Evolutionary conservation across 2,797 vertebrate species (phyloP), one percentile per base, ranked within the genome.

Genomic region (Vespertilio murinus): DNA sequence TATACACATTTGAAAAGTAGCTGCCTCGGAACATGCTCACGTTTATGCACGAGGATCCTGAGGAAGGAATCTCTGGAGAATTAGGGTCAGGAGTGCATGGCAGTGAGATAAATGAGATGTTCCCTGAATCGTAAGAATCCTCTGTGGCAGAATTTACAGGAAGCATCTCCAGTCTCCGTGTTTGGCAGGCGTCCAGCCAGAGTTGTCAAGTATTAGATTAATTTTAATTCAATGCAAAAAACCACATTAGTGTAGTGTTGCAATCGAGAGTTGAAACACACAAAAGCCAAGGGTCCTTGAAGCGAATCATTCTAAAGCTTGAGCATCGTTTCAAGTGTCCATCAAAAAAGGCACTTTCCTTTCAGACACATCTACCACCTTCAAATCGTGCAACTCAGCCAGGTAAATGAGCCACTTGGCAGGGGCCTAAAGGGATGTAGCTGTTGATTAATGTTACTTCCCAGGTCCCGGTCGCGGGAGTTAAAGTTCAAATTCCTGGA

Each of bases 191-290:
- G 45, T 97, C 97, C 97, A 97, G 94, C 93, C 93, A 89, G 95
- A 97, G 96, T 97, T 97, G 97, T 97, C 97, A 97, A 97, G 96
- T 95, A 97, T 97, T 97, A 96, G 96, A 97, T 97, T 97, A 97
- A 97, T 97, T 97, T 97, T 97, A 96, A 97, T 97, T 97, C 96
- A 94, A 95, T 97, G 96, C 95, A 96, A 96, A 96, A 97, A 95
- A 95, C 85, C 95, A 95, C 96, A 96, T 96, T 95, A 95, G 92
- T 95, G 92, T 95, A 97, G 92, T 95, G 93, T 96, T 97, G 93
- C 96, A 91, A 96, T 96, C 47, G 95, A 97, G 95, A 97, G 82
- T 96, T 95, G 95, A 97, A 96, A 97, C 88, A 96, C 86, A 97
- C 95, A 97, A 92, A 96, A 97, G 93, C 96, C 93, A 97, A 95